These are phyloP conservation scores for Lucinisca nassula DNA, from an alignment of 2,888 invertebrate species.

Conservation along the genomic window DNA sequence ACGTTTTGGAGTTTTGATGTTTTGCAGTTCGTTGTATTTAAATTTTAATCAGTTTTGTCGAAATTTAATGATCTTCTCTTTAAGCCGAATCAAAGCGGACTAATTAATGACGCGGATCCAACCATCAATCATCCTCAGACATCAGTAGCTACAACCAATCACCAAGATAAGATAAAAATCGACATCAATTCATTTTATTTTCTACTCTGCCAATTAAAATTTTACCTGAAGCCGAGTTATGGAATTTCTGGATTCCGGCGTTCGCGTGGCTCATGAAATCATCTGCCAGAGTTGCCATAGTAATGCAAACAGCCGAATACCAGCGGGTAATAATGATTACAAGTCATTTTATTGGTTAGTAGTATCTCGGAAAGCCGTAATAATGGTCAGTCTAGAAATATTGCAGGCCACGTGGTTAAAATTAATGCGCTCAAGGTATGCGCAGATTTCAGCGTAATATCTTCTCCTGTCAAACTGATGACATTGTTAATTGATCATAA, in stretches of 20 bases:
- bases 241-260: not conserved
- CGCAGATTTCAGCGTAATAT: not conserved
- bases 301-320: not conserved
- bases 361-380: not conserved
- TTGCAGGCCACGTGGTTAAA: not conserved
- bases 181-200: slow-evolving; percentile 6
- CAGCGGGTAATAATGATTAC: not conserved
- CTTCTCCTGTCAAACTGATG: not conserved
- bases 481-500: slow-evolving; percentile 13
- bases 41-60: not conserved
- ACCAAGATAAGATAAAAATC: slow-evolving; percentile 7
- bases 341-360: not conserved
- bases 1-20: too few relatives aligned
- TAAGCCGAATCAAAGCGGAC: not conserved
- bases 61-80: not conserved
- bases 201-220: slow-evolving; percentile 17
- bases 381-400: not conserved
- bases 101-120: slow-evolving; percentile 19
- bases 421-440: not conserved
- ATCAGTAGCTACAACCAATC: slow-evolving; percentile 5
- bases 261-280: not conserved
- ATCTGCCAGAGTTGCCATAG: not conserved
- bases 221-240: slow-evolving; percentile 11
- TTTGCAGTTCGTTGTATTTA: too few relatives aligned
- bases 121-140: not conserved